Conservation (phyloP, 2,113 vertebrate species). For the Larimichthys crocea region DNA sequence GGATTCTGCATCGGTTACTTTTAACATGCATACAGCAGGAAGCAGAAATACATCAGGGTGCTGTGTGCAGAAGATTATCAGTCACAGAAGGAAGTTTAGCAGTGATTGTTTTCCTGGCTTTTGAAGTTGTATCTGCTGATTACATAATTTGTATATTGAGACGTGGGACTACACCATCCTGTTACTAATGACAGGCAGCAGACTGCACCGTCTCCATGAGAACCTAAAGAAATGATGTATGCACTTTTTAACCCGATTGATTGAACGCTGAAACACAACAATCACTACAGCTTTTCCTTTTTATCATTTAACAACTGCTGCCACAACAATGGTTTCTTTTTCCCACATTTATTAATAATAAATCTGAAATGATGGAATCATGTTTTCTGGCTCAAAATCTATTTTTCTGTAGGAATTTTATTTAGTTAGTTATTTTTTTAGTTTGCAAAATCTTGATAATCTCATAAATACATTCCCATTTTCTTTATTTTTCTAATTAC, state of each 20-base stretch:
- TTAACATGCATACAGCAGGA: neutral
- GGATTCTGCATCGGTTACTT: neutral
- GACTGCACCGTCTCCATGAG: conserved; percentile 40
- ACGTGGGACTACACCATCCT: neutral
- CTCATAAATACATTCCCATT: neutral
- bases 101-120: neutral
- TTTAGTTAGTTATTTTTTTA: too few species aligned
- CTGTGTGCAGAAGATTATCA: neutral
- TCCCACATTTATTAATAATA: conserved; percentile 52
- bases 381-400: neutral
- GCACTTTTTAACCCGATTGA: conserved; percentile 52
- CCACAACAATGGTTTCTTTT: conserved; percentile 19
- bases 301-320: conserved; percentile 39
- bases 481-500: neutral
- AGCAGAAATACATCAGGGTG: neutral
- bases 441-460: neutral
- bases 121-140: conserved; percentile 3
- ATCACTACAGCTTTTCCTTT: conserved; percentile 49
- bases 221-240: conserved; percentile 35
- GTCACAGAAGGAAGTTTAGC: neutral
- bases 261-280: conserved; percentile 34
- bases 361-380: conserved; percentile 36
- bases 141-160: neutral
- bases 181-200: conserved; percentile 24
- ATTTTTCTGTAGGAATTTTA: too few species aligned